These are phyloP conservation scores for Pempheris klunzingeri DNA, from an alignment of 2,797 vertebrate genomes.

Conservation along the genomic window DNA sequence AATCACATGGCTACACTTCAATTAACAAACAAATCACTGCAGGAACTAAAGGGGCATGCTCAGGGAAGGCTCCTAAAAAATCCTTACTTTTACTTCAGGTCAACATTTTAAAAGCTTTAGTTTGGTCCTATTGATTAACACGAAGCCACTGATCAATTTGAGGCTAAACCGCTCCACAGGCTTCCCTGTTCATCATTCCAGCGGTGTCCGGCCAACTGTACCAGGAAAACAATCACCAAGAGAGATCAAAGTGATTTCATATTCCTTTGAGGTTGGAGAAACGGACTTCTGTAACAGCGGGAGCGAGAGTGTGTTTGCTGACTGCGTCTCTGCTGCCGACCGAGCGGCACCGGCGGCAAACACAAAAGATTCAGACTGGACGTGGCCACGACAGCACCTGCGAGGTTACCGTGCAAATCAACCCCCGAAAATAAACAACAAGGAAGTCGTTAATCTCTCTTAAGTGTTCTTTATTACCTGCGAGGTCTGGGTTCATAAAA, in stretches of 20 bases:
- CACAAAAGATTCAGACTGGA: constrained; percentile 7
- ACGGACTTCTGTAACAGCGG: constrained; percentile 19
- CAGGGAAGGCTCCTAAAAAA: not conserved
- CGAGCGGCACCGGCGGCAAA: constrained; percentile 7
- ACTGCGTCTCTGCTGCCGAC: constrained; percentile 20
- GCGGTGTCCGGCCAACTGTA: constrained; percentile 8
- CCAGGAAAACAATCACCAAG: constrained; percentile 47
- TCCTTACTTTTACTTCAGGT: not conserved
- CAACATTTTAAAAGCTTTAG: not conserved
- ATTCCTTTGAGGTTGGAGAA: constrained; percentile 45
- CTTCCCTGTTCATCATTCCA: constrained; percentile 36
- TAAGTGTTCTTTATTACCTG: constrained; percentile 72
- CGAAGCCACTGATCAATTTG: constrained; percentile 30
- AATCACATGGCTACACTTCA: constrained; percentile 24
- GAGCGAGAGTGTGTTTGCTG: constrained; percentile 8
- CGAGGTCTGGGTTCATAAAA: constrained; percentile 54
- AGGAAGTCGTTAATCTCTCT: constrained; percentile 38
- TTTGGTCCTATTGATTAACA: constrained; percentile 35
- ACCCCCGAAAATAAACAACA: constrained; percentile 46
- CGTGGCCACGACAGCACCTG: not conserved
- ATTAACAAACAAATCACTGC: constrained; percentile 34
- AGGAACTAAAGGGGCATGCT: constrained; percentile 20
- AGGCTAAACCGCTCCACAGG: constrained; percentile 14
- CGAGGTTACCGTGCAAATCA: not conserved
- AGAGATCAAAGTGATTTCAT: constrained; percentile 47